A percentile compares a stretch with the other conserved stretches of the same genome.
Conservation (phyloP, 1,140 invertebrate genomes). For the Brachionus sp. region DNA sequence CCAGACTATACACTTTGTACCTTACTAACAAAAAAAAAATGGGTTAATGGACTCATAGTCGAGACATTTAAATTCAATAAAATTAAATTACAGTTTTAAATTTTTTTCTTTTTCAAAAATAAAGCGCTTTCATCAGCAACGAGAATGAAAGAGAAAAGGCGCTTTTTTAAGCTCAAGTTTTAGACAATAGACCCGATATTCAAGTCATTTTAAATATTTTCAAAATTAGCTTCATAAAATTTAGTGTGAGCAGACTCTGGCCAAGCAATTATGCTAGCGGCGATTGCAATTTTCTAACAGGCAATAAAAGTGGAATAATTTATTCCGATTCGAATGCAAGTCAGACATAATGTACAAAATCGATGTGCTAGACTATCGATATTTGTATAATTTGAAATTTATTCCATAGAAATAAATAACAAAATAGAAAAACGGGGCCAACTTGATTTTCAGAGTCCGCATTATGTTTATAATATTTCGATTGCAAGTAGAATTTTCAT, state of each 20-base stretch:
- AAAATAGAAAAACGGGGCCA: background rate
- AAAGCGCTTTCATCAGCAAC: slow-evolving; percentile 16
- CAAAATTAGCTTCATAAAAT: background rate
- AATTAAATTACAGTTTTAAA: slow-evolving; percentile 38
- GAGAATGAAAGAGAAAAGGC: background rate
- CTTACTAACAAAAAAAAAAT: background rate
- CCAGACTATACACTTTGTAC: background rate
- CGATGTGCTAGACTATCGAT: background rate
- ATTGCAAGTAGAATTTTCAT: slow-evolving; percentile 10
- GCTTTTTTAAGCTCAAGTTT: background rate
- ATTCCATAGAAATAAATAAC: background rate
- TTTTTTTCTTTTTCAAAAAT: background rate
- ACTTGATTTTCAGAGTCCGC: slow-evolving; percentile 5
- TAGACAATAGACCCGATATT: background rate
- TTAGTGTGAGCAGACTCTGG: background rate
- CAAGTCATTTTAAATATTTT: background rate
- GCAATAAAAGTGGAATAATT: background rate
- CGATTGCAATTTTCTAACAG: background rate
- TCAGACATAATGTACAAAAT: slow-evolving; percentile 40
- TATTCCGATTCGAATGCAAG: slow-evolving; percentile 20
- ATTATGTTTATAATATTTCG: slow-evolving; percentile 23
- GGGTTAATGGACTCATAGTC: slow-evolving; percentile 21
- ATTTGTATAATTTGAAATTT: slow-evolving; percentile 38
- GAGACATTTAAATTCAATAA: slow-evolving; percentile 24
- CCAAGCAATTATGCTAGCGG: background rate